A percentile compares a stretch with the other conserved stretches of the same genome.
Conservation (phyloP, 2,888 invertebrate genomes). For the Acanthopleura granulata region DNA sequence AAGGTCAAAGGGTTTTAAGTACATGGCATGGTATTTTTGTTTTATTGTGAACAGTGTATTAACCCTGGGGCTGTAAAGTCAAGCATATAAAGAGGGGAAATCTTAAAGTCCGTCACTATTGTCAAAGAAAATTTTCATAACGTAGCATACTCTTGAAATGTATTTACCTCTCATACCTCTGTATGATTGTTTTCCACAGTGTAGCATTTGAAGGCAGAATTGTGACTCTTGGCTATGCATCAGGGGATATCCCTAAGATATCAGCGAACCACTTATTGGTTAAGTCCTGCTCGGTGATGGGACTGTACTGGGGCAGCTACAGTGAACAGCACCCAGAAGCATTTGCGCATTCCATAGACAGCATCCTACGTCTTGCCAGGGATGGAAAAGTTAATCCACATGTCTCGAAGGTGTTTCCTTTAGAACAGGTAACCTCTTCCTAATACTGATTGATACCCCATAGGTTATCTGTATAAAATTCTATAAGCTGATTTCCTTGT, state of each 20-base stretch:
- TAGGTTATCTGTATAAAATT: neutral
- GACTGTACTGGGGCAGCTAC: conserved; percentile 71
- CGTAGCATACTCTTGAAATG: too few relatives aligned
- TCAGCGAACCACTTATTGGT: conserved; percentile 68
- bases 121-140: too few relatives aligned
- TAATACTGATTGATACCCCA: neutral
- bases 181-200: conserved; percentile 67
- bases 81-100: too few relatives aligned
- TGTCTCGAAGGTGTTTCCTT: conserved; percentile 73
- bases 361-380: conserved; percentile 76
- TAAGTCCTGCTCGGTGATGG: conserved; percentile 72
- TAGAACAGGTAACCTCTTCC: conserved; percentile 69
- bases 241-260: conserved; percentile 72
- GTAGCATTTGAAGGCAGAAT: conserved; percentile 74
- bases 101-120: too few relatives aligned
- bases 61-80: too few relatives aligned
- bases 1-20: too few relatives aligned
- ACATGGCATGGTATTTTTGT: too few relatives aligned
- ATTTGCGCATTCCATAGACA: conserved; percentile 75
- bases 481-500: neutral
- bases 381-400: conserved; percentile 77
- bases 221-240: conserved; percentile 73
- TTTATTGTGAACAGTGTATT: too few relatives aligned
- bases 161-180: conserved; percentile 31
- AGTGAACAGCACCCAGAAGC: conserved; percentile 69